These are phyloP conservation scores for Cylloceria caligata DNA, from an alignment of 2,888 invertebrate species.

Conservation along the genomic window DNA sequence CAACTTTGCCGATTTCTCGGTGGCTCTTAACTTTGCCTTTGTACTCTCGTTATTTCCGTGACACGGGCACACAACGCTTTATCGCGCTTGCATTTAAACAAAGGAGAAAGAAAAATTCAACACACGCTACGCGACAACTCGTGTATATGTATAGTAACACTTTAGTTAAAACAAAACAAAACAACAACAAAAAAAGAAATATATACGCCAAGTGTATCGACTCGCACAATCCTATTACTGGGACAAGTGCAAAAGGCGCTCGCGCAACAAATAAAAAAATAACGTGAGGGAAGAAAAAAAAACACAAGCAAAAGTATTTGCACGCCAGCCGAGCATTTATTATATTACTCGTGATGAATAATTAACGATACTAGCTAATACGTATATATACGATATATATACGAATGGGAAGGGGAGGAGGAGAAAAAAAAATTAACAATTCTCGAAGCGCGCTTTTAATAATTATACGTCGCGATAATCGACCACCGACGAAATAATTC, in stretches of 20 bases:
- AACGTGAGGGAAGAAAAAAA: constrained; percentile 25
- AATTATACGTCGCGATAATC: constrained; percentile 59
- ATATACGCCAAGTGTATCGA: constrained; percentile 58
- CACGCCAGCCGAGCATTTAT: constrained; percentile 70
- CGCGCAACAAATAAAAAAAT: constrained; percentile 29
- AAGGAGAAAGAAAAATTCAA: constrained; percentile 20
- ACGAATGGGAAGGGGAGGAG: constrained; percentile 26
- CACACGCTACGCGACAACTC: constrained; percentile 26
- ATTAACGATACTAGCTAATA: constrained; percentile 63
- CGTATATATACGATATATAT: constrained; percentile 43
- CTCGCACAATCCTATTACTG: constrained; percentile 56
- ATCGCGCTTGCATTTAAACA: constrained; percentile 44
- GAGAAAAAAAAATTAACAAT: constrained; percentile 35
- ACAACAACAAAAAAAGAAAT: constrained; percentile 9
- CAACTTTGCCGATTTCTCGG: neutral
- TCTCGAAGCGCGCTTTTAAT: constrained; percentile 50
- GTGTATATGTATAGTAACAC: constrained; percentile 24
- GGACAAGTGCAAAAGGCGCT: constrained; percentile 49
- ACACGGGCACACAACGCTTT: constrained; percentile 40
- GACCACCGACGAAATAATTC: constrained; percentile 55
- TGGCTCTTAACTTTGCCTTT: constrained; percentile 23
- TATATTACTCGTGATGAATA: constrained; percentile 65
- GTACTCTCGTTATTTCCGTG: constrained; percentile 28
- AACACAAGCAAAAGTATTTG: constrained; percentile 58
- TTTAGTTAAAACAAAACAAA: constrained; percentile 24